Percentiles rank a stretch among this genome's conserved stretches.
Conservation (phyloP, 1,140 invertebrate genomes). For the Brachionus manjavacas region DNA sequence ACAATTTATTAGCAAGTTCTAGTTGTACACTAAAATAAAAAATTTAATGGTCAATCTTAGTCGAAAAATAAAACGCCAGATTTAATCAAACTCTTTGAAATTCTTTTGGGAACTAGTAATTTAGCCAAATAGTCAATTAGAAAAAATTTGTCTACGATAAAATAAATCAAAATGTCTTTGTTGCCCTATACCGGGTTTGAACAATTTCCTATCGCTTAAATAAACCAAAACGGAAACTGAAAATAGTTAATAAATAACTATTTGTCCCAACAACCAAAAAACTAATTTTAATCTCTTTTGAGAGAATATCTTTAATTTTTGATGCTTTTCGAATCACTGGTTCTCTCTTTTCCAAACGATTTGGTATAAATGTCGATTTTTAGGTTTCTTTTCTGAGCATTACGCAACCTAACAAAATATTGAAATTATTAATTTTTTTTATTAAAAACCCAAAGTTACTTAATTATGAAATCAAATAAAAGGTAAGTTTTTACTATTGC, state of each 20-base stretch:
- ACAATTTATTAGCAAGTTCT: not conserved
- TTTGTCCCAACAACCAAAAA: not conserved
- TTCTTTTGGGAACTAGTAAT: not conserved
- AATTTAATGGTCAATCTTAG: not conserved
- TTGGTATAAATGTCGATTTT: not conserved
- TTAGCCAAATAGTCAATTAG: not conserved
- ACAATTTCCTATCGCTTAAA: not conserved
- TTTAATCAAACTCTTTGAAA: not conserved
- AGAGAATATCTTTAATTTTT: no score
- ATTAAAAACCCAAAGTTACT: not conserved
- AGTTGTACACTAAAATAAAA: not conserved
- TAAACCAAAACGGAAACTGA: not conserved
- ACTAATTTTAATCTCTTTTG: not conserved
- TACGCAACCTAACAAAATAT: not conserved
- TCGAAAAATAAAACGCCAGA: not conserved
- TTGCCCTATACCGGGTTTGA: not conserved
- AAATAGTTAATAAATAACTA: not conserved
- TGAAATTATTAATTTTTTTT: not conserved
- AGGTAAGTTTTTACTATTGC: not conserved
- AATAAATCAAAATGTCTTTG: not conserved
- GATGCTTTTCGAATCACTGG: not conserved
- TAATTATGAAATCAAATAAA: not conserved
- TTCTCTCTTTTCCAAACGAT: not conserved
- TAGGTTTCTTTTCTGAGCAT: not conserved
- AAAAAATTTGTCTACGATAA: not conserved